phyloP scores from a whole-genome alignment of 2,888 invertebrate species.

The Lepidonotus clava region DNA sequence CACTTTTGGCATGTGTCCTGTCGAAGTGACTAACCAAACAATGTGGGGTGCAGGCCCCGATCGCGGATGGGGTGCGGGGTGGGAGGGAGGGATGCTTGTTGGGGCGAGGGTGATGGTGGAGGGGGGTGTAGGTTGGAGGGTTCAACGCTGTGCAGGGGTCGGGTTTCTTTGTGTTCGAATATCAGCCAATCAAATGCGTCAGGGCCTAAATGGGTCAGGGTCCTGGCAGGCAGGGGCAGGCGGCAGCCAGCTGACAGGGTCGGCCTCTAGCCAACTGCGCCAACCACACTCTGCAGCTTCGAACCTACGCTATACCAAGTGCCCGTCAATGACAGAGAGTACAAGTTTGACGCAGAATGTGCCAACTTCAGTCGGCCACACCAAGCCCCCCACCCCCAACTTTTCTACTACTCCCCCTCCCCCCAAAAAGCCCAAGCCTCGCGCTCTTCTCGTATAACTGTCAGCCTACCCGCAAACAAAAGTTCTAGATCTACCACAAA shows the following conservation, averaged over 20 bases:
- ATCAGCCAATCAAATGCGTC: constrained; percentile 47
- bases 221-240: background rate
- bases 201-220: constrained; percentile 30
- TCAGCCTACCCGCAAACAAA: no score
- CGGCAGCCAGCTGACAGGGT: constrained; percentile 5
- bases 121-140: background rate
- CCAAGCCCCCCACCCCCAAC: background rate
- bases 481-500: no score
- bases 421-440: background rate
- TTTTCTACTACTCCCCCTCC: background rate
- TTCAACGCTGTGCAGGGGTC: background rate
- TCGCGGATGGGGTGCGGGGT: background rate
- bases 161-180: constrained; percentile 47
- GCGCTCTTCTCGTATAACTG: no score
- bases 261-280: background rate
- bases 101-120: background rate
- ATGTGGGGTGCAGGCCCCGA: background rate
- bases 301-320: background rate
- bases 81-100: background rate
- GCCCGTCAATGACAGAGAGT: no score
- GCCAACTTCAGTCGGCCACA: background rate
- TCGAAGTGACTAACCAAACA: constrained; percentile 7
- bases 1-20: background rate
- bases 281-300: background rate
- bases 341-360: background rate